Evolutionary conservation across 2,797 vertebrate genomes (phyloP), one percentile per base, ranked within the genome.

Genomic region (Gila robusta): DNA sequence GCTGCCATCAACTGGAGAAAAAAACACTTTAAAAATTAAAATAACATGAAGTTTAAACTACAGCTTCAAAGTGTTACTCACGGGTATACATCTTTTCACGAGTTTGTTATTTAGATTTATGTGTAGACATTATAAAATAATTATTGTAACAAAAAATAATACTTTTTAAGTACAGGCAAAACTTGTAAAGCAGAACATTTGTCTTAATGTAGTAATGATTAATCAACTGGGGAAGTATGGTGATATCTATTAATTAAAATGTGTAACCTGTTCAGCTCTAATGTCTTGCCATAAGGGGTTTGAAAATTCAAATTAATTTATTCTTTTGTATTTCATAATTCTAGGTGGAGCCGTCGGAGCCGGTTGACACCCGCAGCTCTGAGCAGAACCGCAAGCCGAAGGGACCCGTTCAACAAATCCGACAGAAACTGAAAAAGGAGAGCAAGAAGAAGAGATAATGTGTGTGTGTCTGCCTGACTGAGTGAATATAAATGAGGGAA

Each of bases 341-440:
- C 3, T 88, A 95, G 95, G 94, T 95, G 88, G 96, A 96, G 83
- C 86, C 87, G 0, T 41, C 83, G 6, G 95, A 95, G 79, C 83
- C 91, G 21, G 78, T 56, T 39, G 94, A 96, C 1, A 80, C 88
- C 17, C 96, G 92, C 80, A 54, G 87, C 2, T 82, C 90, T 3
- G 96, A 96, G 72, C 94, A 93, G 81, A 91, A 88, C 87, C 95
- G 93, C 91, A 96, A 95, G 89, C 71, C 93, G 3, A 96, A 96
- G 93, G 93, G 92, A 87, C 35, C 92, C 1, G 81, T 88, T 4
- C 89, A 94, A 56, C 95, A 92, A 88, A 91, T 92, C 67, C 92
- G 95, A 85, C 96, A 96, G 91, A 96, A 96, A 89, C 90, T 92
- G 74, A 96, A 96, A 90, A 96, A 96, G 90, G 96, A 96, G 87